Percentiles rank a stretch among this genome's conserved stretches.
These are phyloP conservation scores for Anagyrus pseudococci DNA, from an alignment of 2,888 invertebrate genomes.

Conservation along the genomic window DNA sequence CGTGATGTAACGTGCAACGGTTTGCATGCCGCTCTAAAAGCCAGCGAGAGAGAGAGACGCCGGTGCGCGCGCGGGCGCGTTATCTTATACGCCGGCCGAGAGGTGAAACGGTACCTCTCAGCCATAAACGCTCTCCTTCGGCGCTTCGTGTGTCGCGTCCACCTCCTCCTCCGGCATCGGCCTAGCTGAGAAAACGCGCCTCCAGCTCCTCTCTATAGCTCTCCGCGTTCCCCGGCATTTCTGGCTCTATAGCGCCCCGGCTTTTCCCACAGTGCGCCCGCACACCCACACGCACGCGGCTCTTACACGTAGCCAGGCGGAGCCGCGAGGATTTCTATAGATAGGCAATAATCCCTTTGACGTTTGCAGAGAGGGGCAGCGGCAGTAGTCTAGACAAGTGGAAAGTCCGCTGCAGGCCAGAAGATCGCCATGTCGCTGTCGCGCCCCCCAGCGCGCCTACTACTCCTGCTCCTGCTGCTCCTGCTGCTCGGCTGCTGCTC, in stretches of 20 bases:
- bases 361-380: conserved; percentile 16
- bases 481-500: conserved; percentile 16
- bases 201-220: too few species aligned
- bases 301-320: too few species aligned
- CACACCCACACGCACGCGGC: too few species aligned
- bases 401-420: not conserved
- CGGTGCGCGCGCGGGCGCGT: conserved; percentile 9
- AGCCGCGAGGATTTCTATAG: not conserved
- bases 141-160: not conserved
- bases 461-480: conserved; percentile 1
- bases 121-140: conserved; percentile 38
- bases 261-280: too few species aligned
- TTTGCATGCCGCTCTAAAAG: conserved; percentile 28
- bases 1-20: conserved; percentile 27
- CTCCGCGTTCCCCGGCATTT: too few species aligned
- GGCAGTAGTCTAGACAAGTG: not conserved
- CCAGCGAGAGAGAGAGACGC: not conserved
- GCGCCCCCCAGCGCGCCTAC: not conserved
- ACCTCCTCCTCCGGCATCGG: too few species aligned
- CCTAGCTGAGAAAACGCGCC: too few species aligned
- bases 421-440: conserved; percentile 8
- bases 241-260: too few species aligned
- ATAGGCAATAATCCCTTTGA: too few species aligned
- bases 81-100: conserved; percentile 8
- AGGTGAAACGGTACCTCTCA: conserved; percentile 41